Base-by-base conservation (phyloP, 2,797 vertebrate species). In the Diglossa cyanea region DNA sequence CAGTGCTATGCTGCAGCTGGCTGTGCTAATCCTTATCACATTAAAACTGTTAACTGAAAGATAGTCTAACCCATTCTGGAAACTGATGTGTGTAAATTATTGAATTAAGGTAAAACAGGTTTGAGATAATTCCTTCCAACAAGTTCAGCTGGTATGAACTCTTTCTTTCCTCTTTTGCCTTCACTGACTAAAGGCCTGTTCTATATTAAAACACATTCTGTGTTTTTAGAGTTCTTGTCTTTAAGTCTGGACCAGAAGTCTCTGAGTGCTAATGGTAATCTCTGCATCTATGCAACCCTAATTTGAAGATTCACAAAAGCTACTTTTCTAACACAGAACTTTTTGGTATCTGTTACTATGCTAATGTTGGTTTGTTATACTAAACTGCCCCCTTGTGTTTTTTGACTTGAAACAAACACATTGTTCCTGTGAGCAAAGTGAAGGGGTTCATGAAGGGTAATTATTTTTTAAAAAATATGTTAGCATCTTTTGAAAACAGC, bases 321-420 rank as follows among this genome's bases (percentile, higher is more conserved):
- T 71, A 3, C 13, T 87, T 86, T 75, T 77, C 37, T 54, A 61
- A 65, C 81, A 77, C 3, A 0, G 13, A 76, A 50, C 16, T 66
- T 85, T 77, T 83, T 45, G 7, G 2, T 57, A 28, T 53, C 25
- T 62, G 35, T 47, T 17, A 7, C 44, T 40, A 5, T 9, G 17
- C 13, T n/a, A 4, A 40, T 54, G 5, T 26, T 70, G 21, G 37
- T 95, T 94, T 91, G 66, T 94, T 94, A 92, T 95, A 86, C 93
- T 86, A 71, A 97, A 94, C 91, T 97, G 94, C 94, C 96, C 94
- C 68, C 95, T 97, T 95, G 94, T 95, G 94, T 44, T 95, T 90
- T 81, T 17, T 31, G 1, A 53, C 62, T 23, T 77, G 58, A 93
- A 96, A 44, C 7, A 91, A 91, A 78, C 21, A 13, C 25, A 66